Percentiles rank a stretch among this genome's conserved stretches.
Evolutionary conservation across 2,888 invertebrate genomes (phyloP).

Genomic region (Mechanitis mazaeus): DNA sequence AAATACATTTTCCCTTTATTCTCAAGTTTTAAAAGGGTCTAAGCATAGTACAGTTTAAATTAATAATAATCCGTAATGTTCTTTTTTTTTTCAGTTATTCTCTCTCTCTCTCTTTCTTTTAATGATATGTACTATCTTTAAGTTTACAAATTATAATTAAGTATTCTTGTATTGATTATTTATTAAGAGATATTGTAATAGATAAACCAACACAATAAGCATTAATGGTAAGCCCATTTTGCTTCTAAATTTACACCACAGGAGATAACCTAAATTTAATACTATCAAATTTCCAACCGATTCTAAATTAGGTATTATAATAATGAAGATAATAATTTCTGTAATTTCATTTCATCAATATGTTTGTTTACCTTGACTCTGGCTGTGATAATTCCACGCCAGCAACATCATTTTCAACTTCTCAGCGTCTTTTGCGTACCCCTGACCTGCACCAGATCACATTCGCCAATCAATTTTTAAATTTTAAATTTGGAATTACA

Average conservation of each 20-base stretch:
- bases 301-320: too few relatives aligned
- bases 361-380: slow-evolving; percentile 78
- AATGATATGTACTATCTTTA: too few relatives aligned
- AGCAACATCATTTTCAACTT: slow-evolving; percentile 92
- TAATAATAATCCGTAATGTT: neutral
- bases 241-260: slow-evolving; percentile 1
- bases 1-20: slow-evolving; percentile 1
- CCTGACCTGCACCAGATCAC: slow-evolving; percentile 77
- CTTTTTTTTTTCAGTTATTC: too few relatives aligned
- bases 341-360: slow-evolving; percentile 15
- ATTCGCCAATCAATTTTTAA: slow-evolving; percentile 64
- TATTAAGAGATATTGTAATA: too few relatives aligned
- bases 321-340: neutral
- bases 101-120: too few relatives aligned
- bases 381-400: slow-evolving; percentile 92
- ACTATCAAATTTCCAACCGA: too few relatives aligned
- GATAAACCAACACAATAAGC: too few relatives aligned
- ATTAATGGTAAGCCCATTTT: neutral
- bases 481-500: slow-evolving; percentile 40
- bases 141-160: too few relatives aligned
- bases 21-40: slow-evolving; percentile 1
- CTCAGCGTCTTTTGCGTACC: slow-evolving; percentile 87
- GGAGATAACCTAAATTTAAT: slow-evolving; percentile 7
- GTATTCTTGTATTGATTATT: too few relatives aligned
- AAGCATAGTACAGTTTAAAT: neutral